Evolutionary conservation across 37 sponge, comb jelly and placozoan genomes (phyloP).

Genomic region (Corticium candelabrum): DNA sequence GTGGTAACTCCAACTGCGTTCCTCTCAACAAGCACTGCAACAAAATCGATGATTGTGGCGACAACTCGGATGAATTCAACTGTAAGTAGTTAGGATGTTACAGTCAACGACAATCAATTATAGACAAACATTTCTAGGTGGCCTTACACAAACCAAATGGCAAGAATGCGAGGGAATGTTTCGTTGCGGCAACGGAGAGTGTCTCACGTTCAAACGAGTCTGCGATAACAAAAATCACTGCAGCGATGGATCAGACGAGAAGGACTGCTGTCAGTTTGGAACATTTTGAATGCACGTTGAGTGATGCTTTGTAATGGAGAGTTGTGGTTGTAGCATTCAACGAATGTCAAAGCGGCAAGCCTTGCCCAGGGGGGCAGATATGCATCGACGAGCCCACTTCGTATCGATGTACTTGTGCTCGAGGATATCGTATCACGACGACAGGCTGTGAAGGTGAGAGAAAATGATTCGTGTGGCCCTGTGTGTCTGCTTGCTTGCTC

Average conservation of each 20-base stretch:
- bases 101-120: neutral
- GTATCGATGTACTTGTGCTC: neutral
- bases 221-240: neutral
- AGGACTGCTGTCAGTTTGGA: neutral
- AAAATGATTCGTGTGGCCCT: too few species aligned
- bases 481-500: too few species aligned
- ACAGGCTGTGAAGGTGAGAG: neutral
- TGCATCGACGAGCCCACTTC: neutral
- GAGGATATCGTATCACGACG: neutral
- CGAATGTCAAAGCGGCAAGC: neutral
- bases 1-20: neutral
- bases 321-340: neutral
- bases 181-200: neutral
- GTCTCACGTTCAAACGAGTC: neutral
- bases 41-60: neutral
- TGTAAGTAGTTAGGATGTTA: neutral
- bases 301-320: neutral
- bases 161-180: neutral
- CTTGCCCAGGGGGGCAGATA: neutral
- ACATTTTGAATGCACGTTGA: neutral
- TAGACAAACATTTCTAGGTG: too few species aligned
- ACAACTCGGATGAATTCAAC: neutral
- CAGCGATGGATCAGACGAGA: conserved; percentile 3
- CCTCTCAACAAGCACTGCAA: neutral
- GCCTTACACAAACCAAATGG: neutral